Base-by-base conservation (phyloP, 2,888 invertebrate genomes). In the Leptopilina syphax region DNA sequence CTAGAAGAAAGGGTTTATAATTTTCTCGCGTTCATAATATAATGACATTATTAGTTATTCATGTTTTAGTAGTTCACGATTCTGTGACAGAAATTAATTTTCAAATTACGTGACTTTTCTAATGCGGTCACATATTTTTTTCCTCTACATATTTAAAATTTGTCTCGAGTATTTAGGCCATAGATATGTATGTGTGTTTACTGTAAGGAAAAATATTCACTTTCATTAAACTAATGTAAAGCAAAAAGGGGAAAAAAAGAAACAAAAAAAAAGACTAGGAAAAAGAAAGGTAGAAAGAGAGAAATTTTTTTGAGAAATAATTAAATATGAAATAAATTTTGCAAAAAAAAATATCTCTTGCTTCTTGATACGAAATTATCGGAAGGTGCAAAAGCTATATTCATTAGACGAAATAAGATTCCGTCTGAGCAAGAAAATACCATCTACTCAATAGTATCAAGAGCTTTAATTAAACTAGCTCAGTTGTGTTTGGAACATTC, bases 401-500 rank as follows among this genome's bases (percentile, higher is more conserved):
- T 73, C n/a, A 57, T 57, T 27, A 57, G 34, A 73, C 9, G 34
- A 73, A 73, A 73, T 73, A 57, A 54, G 57, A n/a, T 57, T 73
- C 73, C 54, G 7, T 70, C 27, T 57, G 9, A 24, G 13, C 57
- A 34, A 27, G 57, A 73, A 73, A 70, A 27, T 57, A 73, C 34
- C 57, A 57, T 73, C 73, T n/a, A 41, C 73, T 73, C 34, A 73
- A 54, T 57, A 57, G 34, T 27, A 73, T 73, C 54, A 73, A 57
- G 57, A 73, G 73, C 34, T 73, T 73, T 73, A 73, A 73, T 73
- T 73, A 73, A 73, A 73, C 57, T 57, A 57, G 73, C 57, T 73
- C 57, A 34, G 54, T 73, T 57, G 73, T 27, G 57, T 57, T 57
- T 57, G 57, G 34, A 57, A 57, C 73, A 73, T 73, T 73, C 73